Evolutionary conservation across 2,797 vertebrate species (phyloP), one percentile per base, ranked within the genome.

Genomic region (Echeneis naucrates): DNA sequence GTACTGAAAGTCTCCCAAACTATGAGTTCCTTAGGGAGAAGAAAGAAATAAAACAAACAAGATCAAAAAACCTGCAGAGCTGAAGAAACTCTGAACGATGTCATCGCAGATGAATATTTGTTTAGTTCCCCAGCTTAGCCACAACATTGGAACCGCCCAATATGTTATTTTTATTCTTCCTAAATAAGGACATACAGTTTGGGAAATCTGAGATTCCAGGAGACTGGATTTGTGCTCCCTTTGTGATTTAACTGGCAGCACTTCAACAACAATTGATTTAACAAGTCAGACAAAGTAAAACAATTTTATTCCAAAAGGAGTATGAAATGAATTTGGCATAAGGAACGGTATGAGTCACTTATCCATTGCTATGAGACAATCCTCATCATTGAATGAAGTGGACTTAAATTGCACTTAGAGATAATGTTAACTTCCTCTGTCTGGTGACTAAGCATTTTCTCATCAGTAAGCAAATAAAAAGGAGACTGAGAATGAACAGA

Each of bases 161-260:
- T 62, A 48, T 57, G 26, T 73, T 74, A 76, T 85, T 73, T 73
- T 78, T 75, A 77, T 85, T 55, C 68, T 72, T 72, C 50, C 58
- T 58, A 78, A 74, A 81, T 47, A 75, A 77, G 69, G 32, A 59
- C 37, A 13, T 67, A 44, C 63, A 75, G 57, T 73, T 23, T 55
- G 64, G 58, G 70, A 42, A 67, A 68, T 27, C 30, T 58, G 52
- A 55, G 67, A 56, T 37, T 50, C 19, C 54, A 14, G 23, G 1
- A 4, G 19, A 2, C 33, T 45, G 53, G 57, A 72, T 72, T 75
- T 51, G 24, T 72, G 42, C 48, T 79, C 44, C 33, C 54, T 55
- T 47, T 56, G 44, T 63, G 73, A 12, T 72, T 72, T 72, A 54
- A 72, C 61, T 65, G 58, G 61, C 73, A 64, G 52, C 44, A 14